These are phyloP conservation scores for Spheniscus humboldti DNA, from an alignment of 2,797 vertebrate genomes.

Conservation along the genomic window DNA sequence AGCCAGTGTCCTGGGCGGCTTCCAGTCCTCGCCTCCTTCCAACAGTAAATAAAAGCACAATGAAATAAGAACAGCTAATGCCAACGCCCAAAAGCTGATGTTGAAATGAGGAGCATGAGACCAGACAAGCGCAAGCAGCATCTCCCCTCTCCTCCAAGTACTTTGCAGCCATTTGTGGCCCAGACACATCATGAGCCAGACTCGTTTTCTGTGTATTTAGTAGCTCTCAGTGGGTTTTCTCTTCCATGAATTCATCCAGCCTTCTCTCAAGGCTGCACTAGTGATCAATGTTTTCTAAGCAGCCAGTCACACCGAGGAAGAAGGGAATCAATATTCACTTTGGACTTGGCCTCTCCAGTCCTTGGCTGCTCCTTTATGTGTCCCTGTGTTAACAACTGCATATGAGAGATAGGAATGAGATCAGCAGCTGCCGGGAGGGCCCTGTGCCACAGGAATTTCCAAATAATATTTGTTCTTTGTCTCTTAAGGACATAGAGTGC, in stretches of 20 bases:
- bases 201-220: not conserved
- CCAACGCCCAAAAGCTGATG: not conserved
- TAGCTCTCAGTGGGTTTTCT: not conserved
- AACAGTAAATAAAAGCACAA: conserved; percentile 1
- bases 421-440: not conserved
- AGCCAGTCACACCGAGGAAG: not conserved
- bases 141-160: not conserved
- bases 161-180: not conserved
- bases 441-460: not conserved
- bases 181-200: not conserved
- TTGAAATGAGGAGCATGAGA: not conserved
- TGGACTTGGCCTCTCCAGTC: not conserved
- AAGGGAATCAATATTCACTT: not conserved
- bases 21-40: not conserved
- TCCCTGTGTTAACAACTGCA: not conserved
- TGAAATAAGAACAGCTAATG: not conserved
- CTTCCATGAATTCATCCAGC: not conserved
- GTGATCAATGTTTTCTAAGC: not conserved
- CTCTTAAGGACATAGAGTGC: not conserved
- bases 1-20: not conserved
- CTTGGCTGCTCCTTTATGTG: not conserved
- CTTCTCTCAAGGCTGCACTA: not conserved
- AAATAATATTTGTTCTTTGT: not conserved
- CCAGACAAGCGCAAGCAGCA: not conserved
- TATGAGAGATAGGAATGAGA: not conserved